phyloP scores from a whole-genome alignment of 1,140 invertebrate species.

The Arctopsyche grandis region DNA sequence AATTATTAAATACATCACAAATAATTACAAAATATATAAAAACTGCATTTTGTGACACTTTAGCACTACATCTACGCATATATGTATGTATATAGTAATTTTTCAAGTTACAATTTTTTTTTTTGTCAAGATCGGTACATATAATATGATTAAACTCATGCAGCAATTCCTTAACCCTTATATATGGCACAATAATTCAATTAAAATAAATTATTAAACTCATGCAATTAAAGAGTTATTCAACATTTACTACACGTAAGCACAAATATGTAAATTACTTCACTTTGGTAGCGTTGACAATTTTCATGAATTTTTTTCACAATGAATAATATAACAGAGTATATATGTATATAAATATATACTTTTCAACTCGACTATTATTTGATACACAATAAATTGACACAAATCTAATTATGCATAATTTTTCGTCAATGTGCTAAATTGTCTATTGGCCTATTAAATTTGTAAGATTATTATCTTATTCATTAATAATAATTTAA shows the following conservation, averaged over 20 bases:
- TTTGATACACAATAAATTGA: not conserved
- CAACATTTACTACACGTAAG: not conserved
- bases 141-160: not conserved
- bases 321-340: not conserved
- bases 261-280: not conserved
- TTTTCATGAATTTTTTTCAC: not conserved
- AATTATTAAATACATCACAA: slow-evolving; percentile 31
- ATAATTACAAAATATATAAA: slow-evolving; percentile 14
- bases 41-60: slow-evolving; percentile 7
- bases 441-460: not conserved
- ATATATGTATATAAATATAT: not conserved
- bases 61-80: not conserved
- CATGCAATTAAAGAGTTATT: not conserved
- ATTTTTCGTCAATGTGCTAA: not conserved
- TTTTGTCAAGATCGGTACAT: not conserved
- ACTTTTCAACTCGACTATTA: not conserved
- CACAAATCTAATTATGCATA: not conserved
- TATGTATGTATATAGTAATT: not conserved
- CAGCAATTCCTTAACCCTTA: not conserved
- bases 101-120: not conserved
- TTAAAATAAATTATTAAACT: slow-evolving; percentile 30
- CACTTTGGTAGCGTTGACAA: not conserved
- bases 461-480: slow-evolving; percentile 1
- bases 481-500: slow-evolving; percentile 31
- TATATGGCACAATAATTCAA: slow-evolving; percentile 43